Evolutionary conservation across 2,797 vertebrate genomes (phyloP).

Genomic region (Pyrocephalus nanus): DNA sequence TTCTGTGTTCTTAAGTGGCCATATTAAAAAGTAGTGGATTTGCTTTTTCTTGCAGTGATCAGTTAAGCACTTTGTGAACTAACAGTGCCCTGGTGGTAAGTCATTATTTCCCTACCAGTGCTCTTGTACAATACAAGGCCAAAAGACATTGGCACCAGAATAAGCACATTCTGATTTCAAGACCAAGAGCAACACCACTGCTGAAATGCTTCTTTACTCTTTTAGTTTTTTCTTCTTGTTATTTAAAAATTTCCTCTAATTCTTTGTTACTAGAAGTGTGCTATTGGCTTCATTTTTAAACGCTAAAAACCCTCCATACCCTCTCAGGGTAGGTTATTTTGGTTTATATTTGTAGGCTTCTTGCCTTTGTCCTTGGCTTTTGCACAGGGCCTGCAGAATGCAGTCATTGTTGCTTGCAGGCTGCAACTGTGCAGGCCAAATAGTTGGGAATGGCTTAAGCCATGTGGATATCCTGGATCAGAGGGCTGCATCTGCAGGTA

Average conservation of each 20-base stretch:
- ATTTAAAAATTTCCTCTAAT: neutral
- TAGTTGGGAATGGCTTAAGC: neutral
- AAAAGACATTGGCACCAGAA: neutral
- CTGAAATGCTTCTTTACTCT: neutral
- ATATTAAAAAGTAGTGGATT: neutral
- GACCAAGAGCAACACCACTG: neutral
- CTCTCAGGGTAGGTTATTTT: neutral
- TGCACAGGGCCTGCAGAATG: neutral
- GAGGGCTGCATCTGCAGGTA: neutral
- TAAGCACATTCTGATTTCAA: neutral
- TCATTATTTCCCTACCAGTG: neutral
- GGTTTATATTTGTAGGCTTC: neutral
- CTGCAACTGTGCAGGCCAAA: neutral
- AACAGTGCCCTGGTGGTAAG: neutral
- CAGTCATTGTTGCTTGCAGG: neutral
- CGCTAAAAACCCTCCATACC: fast-evolving
- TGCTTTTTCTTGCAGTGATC: neutral
- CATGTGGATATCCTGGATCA: neutral
- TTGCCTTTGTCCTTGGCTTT: neutral
- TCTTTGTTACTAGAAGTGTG: neutral
- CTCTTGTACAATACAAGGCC: neutral
- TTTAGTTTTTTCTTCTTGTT: neutral
- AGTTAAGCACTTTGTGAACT: neutral
- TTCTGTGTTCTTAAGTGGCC: neutral
- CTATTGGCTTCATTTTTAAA: neutral